Percentiles rank a stretch among this genome's conserved stretches.
Conservation (phyloP, 92 coral and sea anemone species). For the Anthopleura xanthogrammica region DNA sequence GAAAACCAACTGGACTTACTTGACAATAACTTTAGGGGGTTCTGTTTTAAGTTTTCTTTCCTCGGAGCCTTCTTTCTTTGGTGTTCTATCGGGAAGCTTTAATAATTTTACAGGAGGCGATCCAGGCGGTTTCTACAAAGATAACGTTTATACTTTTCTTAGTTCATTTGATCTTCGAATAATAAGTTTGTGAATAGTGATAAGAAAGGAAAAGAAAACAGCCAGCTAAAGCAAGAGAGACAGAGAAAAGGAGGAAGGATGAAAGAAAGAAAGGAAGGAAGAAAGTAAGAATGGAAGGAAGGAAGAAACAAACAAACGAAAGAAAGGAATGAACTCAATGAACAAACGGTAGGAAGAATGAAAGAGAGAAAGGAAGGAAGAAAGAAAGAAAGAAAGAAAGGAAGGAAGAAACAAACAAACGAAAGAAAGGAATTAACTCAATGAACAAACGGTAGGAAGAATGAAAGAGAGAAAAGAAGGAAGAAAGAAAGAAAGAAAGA, state of each 20-base stretch:
- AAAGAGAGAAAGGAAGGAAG: not conserved
- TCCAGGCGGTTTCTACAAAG: conserved; percentile 78
- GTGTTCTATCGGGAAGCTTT: conserved; percentile 42
- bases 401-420: not conserved
- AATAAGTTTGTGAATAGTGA: not conserved
- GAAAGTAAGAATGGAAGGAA: not conserved
- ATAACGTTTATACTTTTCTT: not conserved
- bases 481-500: not conserved
- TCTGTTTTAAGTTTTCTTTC: conserved; percentile 89
- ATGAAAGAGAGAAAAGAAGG: not conserved
- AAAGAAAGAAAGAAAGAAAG: not conserved
- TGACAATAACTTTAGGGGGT: conserved; percentile 95
- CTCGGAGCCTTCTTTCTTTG: conserved; percentile 69
- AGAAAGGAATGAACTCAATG: no score
- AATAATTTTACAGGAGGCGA: conserved; percentile 76
- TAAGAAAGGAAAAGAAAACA: not conserved
- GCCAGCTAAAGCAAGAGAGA: not conserved
- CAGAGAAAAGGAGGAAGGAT: not conserved
- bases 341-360: not conserved
- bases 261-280: not conserved
- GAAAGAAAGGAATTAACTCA: no score
- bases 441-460: no score
- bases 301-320: not conserved
- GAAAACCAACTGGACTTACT: conserved; percentile 43
- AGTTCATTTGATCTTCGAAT: not conserved